These are phyloP conservation scores for Sparus aurata DNA, from an alignment of 2,797 vertebrate species.

Conservation along the genomic window DNA sequence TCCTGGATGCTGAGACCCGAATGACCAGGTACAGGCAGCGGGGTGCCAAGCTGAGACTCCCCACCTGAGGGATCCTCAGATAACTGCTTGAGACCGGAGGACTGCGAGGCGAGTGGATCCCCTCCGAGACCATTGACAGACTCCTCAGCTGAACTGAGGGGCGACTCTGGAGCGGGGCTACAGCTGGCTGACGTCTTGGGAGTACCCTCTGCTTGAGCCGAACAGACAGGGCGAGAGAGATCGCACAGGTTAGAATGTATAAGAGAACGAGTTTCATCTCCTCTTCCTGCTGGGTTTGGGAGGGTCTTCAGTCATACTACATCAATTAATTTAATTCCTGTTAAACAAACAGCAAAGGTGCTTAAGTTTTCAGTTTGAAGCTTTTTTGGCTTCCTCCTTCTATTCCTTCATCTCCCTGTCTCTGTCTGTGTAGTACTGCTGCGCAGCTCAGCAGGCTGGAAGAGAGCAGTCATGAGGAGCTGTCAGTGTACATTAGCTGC, in stretches of 20 bases:
- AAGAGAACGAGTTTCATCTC: slow-evolving; percentile 47
- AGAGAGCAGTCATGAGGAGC: slow-evolving; percentile 97
- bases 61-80: slow-evolving; percentile 86
- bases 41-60: slow-evolving; percentile 91
- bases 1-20: slow-evolving; percentile 96
- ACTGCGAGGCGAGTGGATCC: slow-evolving; percentile 87
- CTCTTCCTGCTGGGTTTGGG: slow-evolving; percentile 52
- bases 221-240: slow-evolving; percentile 54
- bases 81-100: slow-evolving; percentile 87
- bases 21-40: slow-evolving; percentile 84
- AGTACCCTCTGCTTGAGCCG: slow-evolving; percentile 90
- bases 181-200: slow-evolving; percentile 97
- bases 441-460: slow-evolving; percentile 85
- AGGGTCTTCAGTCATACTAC: slow-evolving; percentile 68
- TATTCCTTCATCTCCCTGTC: slow-evolving; percentile 81
- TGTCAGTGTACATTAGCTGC: slow-evolving; percentile 98
- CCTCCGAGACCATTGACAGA: slow-evolving; percentile 93
- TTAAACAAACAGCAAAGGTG: slow-evolving; percentile 79
- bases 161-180: slow-evolving; percentile 95
- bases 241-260: slow-evolving; percentile 50
- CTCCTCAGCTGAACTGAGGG: slow-evolving; percentile 93
- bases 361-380: slow-evolving; percentile 80
- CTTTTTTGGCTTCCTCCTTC: slow-evolving; percentile 76
- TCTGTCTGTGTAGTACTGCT: slow-evolving; percentile 79
- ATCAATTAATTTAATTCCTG: slow-evolving; percentile 73